Evolutionary conservation across 30 jellyfish, hydroid and myxozoan genomes (phyloP), one percentile per base, ranked within the genome.

Genomic region (Nemopilema nomurai): DNA sequence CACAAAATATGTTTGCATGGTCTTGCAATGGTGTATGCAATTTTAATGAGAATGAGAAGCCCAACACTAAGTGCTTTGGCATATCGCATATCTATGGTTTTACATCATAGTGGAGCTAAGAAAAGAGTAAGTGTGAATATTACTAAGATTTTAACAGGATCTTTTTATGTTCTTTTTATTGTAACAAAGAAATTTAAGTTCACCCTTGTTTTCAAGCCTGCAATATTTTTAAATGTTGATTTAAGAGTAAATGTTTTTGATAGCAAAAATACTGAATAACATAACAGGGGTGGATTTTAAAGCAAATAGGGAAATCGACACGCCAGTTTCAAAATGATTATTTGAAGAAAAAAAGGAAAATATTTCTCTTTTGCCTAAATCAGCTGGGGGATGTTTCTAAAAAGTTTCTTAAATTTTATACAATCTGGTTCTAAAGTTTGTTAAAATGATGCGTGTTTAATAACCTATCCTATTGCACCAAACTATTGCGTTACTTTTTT

Each of bases 81-180:
- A n/a, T 51, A 76, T 50, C 53, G 62, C 53, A 57, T 49, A 0
- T 50, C 86, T 41, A 19, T 76, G n/a, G 75, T 52, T 52, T 65
- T 76, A 20, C 86, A 76, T 22, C 86, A 76, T 49, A 76, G 86
- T 49, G 74, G 74, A 49, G 86, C 86, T 4, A 76, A 76, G 75
- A 76, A 76, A 52, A 30, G 62, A 21, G 86, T 76, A 53, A 41
- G 57, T 41, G 6, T 13, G 6, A 41, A 41, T 41, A 41, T 41
- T 13, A 41, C 57, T 41, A 41, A 41, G 57, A 41, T 41, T 41
- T 41, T 41, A 41, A 41, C 57, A 41, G 57, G 57, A 41, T 21
- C 79, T 21, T 69, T 4, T 69, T 69, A 16, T 21, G 51, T 22
- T 23, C 22, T 28, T 69, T 21, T n/a, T 69, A 8, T 8, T 41